Conservation (phyloP, 2,113 vertebrate species). For the Lipophrys pholis region DNA sequence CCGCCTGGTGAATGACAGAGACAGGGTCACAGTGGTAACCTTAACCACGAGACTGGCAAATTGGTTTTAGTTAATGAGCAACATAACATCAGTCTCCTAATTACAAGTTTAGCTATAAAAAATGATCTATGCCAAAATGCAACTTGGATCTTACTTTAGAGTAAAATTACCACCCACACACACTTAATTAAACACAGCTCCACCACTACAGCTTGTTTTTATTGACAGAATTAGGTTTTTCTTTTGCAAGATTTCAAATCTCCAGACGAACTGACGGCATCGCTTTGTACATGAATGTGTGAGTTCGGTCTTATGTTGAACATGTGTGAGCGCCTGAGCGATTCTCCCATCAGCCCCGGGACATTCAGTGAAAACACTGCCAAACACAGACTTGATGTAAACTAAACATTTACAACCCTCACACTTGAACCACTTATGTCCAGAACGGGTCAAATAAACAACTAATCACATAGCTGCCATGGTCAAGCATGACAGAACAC, state of each 20-base stretch:
- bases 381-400: constrained; percentile 66
- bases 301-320: constrained; percentile 17
- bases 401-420: constrained; percentile 74
- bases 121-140: not conserved
- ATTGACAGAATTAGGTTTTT: not conserved
- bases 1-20: constrained; percentile 14
- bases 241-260: not conserved
- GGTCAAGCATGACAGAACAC: constrained; percentile 36
- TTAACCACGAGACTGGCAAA: constrained; percentile 59
- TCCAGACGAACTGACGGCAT: constrained; percentile 16
- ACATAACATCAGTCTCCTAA: constrained; percentile 30
- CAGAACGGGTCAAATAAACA: constrained; percentile 75
- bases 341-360: constrained; percentile 41
- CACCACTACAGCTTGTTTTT: constrained; percentile 4
- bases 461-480: constrained; percentile 62
- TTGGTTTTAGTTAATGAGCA: constrained; percentile 71
- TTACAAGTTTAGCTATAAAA: not conserved
- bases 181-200: not conserved
- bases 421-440: constrained; percentile 74
- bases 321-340: constrained; percentile 39
- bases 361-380: constrained; percentile 53
- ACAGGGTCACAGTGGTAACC: constrained; percentile 40
- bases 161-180: not conserved
- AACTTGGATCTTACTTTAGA: not conserved
- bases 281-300: constrained; percentile 22